A percentile compares a stretch with the other conserved stretches of the same genome.
phyloP scores from a whole-genome alignment of 2,888 invertebrate species.

The Orthosia gracilis region DNA sequence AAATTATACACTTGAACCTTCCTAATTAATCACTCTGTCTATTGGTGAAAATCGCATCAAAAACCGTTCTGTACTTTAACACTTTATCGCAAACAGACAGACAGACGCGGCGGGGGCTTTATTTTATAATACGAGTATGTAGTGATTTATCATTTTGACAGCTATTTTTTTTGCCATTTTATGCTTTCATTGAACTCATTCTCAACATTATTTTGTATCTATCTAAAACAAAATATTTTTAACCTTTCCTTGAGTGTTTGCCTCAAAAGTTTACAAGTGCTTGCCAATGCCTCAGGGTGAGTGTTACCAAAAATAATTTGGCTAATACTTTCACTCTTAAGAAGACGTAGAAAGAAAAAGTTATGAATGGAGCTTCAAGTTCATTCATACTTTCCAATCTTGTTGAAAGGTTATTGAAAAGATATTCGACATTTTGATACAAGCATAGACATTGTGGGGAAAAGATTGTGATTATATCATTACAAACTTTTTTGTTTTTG shows the following conservation, averaged over 20 bases:
- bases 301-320: slow-evolving; percentile 44
- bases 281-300: slow-evolving; percentile 13
- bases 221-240: slow-evolving; percentile 14
- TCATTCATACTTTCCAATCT: not conserved
- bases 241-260: slow-evolving; percentile 30
- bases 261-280: slow-evolving; percentile 47
- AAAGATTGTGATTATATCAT: too few relatives aligned
- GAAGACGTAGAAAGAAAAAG: not conserved
- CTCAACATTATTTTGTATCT: not conserved
- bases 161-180: not conserved
- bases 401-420: not conserved
- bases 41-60: too few relatives aligned
- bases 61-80: too few relatives aligned
- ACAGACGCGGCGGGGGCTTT: too few relatives aligned
- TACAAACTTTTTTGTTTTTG: too few relatives aligned
- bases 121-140: too few relatives aligned
- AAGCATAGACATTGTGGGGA: too few relatives aligned
- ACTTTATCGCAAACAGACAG: too few relatives aligned
- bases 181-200: not conserved
- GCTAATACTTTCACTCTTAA: slow-evolving; percentile 26
- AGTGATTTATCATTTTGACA: too few relatives aligned
- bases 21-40: too few relatives aligned
- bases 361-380: slow-evolving; percentile 14
- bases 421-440: not conserved
- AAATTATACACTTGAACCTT: too few relatives aligned